These are phyloP conservation scores for Drosophila anomalata DNA, from an alignment of 2,888 invertebrate genomes.

Conservation along the genomic window DNA sequence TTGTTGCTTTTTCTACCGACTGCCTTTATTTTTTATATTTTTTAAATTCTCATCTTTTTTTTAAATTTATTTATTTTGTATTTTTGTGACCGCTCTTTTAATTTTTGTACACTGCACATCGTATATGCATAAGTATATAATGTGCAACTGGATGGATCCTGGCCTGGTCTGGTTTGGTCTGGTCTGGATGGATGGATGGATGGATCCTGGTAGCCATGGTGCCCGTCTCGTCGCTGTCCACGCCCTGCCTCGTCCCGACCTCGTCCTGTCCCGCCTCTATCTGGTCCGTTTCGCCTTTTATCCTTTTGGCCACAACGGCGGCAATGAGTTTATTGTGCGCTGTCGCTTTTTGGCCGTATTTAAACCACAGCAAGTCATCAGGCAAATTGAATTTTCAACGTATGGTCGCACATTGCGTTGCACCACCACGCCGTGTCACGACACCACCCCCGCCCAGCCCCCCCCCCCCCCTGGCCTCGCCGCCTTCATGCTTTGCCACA, in stretches of 20 bases:
- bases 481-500: not conserved
- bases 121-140: conserved; percentile 71
- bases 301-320: conserved; percentile 61
- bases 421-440: conserved; percentile 53
- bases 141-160: conserved; percentile 52
- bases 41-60: not conserved
- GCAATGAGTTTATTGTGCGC: conserved; percentile 72
- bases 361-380: conserved; percentile 81
- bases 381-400: conserved; percentile 82
- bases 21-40: conserved; percentile 28
- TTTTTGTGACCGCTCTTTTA: conserved; percentile 16
- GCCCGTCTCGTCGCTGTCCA: conserved; percentile 1
- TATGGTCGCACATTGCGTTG: conserved; percentile 67
- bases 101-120: conserved; percentile 43
- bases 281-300: conserved; percentile 50
- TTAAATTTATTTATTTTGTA: conserved; percentile 12
- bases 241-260: no score
- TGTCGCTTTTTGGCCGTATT: conserved; percentile 73
- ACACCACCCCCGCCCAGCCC: conserved; percentile 2
- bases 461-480: not conserved
- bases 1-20: conserved; percentile 10
- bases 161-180: not conserved
- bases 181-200: conserved; percentile 7
- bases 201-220: conserved; percentile 27
- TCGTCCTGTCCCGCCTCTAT: not conserved